phyloP scores from a whole-genome alignment of 2,888 invertebrate genomes.

The Mylabris sibirica region DNA sequence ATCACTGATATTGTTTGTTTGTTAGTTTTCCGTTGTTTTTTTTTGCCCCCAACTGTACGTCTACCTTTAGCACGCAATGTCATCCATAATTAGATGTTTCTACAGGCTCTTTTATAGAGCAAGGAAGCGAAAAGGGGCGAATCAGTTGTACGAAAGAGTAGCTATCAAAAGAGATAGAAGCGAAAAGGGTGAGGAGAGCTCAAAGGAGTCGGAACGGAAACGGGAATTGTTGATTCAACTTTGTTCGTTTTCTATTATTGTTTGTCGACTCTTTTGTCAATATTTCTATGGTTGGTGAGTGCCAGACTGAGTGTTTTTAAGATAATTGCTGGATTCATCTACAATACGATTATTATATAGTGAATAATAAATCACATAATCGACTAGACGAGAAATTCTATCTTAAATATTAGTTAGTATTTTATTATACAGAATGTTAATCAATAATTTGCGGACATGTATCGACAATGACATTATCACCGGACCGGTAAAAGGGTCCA shows the following conservation, averaged over 20 bases:
- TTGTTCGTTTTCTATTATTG: conserved; percentile 35
- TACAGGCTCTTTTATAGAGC: neutral
- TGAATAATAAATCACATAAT: neutral
- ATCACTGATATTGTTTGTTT: neutral
- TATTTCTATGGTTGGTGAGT: conserved; percentile 26
- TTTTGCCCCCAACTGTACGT: neutral
- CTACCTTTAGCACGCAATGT: conserved; percentile 2
- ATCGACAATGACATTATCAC: neutral
- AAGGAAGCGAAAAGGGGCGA: neutral
- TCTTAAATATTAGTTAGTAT: neutral
- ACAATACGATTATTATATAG: neutral
- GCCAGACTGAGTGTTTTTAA: conserved; percentile 24
- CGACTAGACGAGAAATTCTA: neutral
- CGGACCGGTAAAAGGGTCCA: neutral
- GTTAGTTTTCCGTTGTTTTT: neutral
- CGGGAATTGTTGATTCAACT: conserved; percentile 38
- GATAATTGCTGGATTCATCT: conserved; percentile 21
- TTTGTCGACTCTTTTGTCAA: conserved; percentile 34
- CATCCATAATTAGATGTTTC: conserved; percentile 10
- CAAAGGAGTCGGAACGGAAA: conserved; percentile 22
- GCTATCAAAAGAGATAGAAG: conserved; percentile 18
- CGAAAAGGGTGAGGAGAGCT: conserved; percentile 18
- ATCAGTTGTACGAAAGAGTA: neutral
- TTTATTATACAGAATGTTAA: neutral
- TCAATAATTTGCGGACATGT: neutral